Percentiles rank a stretch among this genome's conserved stretches.
phyloP scores from a whole-genome alignment of 1,140 invertebrate species.

The Leptonema lineaticorne region DNA sequence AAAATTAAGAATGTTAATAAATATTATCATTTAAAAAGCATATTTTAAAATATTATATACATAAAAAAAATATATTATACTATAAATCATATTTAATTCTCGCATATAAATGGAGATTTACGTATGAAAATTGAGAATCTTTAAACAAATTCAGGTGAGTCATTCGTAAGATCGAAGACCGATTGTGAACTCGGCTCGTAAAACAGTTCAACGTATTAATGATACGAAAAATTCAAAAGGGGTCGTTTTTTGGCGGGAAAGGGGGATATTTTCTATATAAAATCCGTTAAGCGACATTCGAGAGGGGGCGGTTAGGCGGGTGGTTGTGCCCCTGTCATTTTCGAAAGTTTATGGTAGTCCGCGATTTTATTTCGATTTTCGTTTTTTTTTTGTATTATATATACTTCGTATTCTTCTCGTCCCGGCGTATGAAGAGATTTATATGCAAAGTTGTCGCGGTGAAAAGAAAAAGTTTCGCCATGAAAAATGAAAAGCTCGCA shows the following conservation, averaged over 20 bases:
- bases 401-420: conserved; percentile 1
- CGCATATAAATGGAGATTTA: no score
- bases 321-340: conserved; percentile 18
- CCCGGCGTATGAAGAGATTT: conserved; percentile 34
- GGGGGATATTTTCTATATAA: no score
- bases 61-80: no score
- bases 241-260: no score
- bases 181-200: conserved; percentile 15
- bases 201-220: conserved; percentile 25
- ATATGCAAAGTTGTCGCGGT: conserved; percentile 29
- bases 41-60: no score
- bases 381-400: neutral
- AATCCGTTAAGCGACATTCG: conserved; percentile 4
- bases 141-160: conserved; percentile 12
- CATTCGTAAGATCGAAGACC: neutral
- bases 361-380: conserved; percentile 2
- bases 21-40: no score
- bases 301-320: neutral
- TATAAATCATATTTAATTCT: no score
- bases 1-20: no score
- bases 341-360: conserved; percentile 13
- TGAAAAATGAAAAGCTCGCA: conserved; percentile 40
- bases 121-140: no score
- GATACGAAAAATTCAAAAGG: conserved; percentile 22
- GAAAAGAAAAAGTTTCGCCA: conserved; percentile 38